Percentiles rank a stretch among this genome's conserved stretches.
Conservation (phyloP, 92 coral and sea anemone genomes). For the Anthopleura xanthogrammica region DNA sequence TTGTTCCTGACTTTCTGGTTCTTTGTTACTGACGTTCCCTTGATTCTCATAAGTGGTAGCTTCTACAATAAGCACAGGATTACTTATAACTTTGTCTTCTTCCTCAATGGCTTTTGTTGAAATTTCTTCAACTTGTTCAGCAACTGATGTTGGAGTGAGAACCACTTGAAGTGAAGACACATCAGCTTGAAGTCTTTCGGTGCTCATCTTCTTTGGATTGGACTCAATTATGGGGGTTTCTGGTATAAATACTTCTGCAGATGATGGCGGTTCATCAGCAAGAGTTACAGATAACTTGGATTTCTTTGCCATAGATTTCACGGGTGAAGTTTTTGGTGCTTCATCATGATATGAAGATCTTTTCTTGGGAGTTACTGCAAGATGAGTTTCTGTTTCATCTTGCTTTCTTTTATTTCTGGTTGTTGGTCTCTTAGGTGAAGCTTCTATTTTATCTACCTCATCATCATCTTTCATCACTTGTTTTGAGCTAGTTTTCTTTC, state of each 20-base stretch:
- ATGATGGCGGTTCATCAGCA: background rate
- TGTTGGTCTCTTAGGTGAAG: background rate
- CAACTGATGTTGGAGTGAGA: conserved; percentile 10
- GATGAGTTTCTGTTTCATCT: conserved; percentile 17
- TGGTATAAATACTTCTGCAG: conserved; percentile 33
- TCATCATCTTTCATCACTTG: conserved; percentile 4
- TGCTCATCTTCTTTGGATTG: background rate
- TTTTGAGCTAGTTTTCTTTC: background rate
- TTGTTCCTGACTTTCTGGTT: background rate
- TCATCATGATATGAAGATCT: conserved; percentile 3
- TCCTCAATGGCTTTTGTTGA: conserved; percentile 1
- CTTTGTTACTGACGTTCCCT: background rate
- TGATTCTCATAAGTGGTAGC: background rate
- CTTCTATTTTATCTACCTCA: conserved; percentile 18
- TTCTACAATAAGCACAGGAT: conserved; percentile 18
- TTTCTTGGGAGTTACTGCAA: background rate
- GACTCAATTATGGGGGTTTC: conserved; percentile 23
- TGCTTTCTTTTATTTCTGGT: conserved; percentile 53
- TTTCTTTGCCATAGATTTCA: conserved; percentile 29
- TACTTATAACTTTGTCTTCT: background rate
- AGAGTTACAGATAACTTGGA: conserved; percentile 32
- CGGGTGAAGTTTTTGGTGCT: conserved; percentile 18
- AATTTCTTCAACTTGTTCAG: background rate
- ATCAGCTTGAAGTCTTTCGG: background rate
- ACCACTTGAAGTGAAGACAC: conserved; percentile 5